phyloP scores from a whole-genome alignment of 2,888 invertebrate species.

The Cryptosula pallasiana region DNA sequence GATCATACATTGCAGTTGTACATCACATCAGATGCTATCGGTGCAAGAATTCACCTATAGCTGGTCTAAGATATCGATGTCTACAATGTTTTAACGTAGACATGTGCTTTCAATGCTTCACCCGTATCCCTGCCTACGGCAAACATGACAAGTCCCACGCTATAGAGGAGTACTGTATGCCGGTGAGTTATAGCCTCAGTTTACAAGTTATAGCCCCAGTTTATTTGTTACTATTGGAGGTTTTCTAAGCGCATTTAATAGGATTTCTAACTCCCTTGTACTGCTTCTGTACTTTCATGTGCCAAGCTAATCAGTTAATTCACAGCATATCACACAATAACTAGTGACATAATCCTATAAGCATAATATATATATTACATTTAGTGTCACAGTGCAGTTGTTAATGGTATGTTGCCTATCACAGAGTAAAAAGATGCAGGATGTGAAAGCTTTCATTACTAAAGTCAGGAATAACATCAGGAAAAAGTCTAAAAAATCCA shows the following conservation, averaged over 20 bases:
- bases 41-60: not conserved
- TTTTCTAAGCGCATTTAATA: too few relatives aligned
- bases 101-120: slow-evolving; percentile 18
- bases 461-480: slow-evolving; percentile 11
- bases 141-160: slow-evolving; percentile 18
- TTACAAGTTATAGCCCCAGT: too few relatives aligned
- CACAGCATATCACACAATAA: too few relatives aligned
- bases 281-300: too few relatives aligned
- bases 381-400: too few relatives aligned
- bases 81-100: slow-evolving; percentile 17
- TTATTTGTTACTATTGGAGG: too few relatives aligned
- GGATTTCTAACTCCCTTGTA: too few relatives aligned
- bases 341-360: too few relatives aligned
- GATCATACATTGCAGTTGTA: not conserved
- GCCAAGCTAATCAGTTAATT: too few relatives aligned
- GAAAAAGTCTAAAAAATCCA: slow-evolving; percentile 9
- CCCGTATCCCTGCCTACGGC: slow-evolving; percentile 15
- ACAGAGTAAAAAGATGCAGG: slow-evolving; percentile 14
- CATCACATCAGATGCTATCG: not conserved
- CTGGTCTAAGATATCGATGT: slow-evolving; percentile 16
- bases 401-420: too few relatives aligned
- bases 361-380: too few relatives aligned
- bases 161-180: slow-evolving; percentile 13
- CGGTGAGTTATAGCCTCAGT: too few relatives aligned
- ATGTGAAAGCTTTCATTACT: slow-evolving; percentile 7